Evolutionary conservation across 1,140 invertebrate genomes (phyloP), one percentile per base, ranked within the genome.

Genomic region (Hestina assimilis): DNA sequence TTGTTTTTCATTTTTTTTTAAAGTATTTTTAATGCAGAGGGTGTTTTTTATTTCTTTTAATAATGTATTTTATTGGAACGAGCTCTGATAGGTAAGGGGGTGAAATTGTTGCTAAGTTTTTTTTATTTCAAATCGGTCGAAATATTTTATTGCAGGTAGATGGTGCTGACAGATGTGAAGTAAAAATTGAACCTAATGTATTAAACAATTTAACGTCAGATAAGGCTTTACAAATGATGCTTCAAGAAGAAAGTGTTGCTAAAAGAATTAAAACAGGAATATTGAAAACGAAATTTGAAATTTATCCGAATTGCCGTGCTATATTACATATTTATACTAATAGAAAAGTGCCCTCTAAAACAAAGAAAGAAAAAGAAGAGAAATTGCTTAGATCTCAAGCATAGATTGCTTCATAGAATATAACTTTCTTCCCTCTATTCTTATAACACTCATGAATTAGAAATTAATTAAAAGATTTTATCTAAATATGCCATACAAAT

Each of bases 101-200:
- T 14, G 6, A 45, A 23, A 26, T 1, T 43, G 24, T 4, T 24
- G 19, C n/a, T n/a, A n/a, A n/a, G 11, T 42, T 24, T 19, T 21
- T 3, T 24, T 55, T 29, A 2, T 11, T 46, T 6, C 41, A 51
- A 19, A 28, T 26, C 40, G 11, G 8, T 38, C 21, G 23, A 29
- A 15, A 50, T 33, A 33, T 73, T 72, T 46, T 28, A 41, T 75
- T 72, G 33, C 50, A 87, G 84, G 77, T 87, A 24, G 84, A 87
- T 59, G 84, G 84, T 21, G 78, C 74, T 11, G 79, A 84, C 38
- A 73, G 79, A 48, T 82, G 81, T 63, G 79, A 88, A 33, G 57
- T 88, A 12, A 86, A 86, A 75, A 67, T 88, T 48, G 71, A 70
- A 57, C 69, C 76, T 7, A 45, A 26, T 17, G 70, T 81, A 45